Percentiles rank a stretch among this genome's conserved stretches.
Evolutionary conservation across 2,888 invertebrate species (phyloP).

Genomic region (Scaptomyza tumidula): DNA sequence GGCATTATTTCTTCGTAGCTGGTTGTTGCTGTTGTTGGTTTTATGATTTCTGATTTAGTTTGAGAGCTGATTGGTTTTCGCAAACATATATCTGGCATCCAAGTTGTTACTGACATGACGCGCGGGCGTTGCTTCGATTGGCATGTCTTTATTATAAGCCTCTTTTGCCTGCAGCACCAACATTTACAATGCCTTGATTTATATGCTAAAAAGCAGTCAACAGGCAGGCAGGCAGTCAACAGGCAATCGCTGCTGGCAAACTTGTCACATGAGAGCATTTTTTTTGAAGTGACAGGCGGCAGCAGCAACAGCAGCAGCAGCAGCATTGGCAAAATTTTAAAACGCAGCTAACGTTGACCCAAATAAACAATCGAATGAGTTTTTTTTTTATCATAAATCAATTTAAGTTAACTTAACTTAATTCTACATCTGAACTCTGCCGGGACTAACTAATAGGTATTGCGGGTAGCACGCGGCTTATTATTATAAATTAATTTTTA

Average conservation of each 20-base stretch:
- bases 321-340: slow-evolving; percentile 3
- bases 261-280: slow-evolving; percentile 47
- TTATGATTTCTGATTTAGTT: slow-evolving; percentile 78
- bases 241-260: slow-evolving; percentile 43
- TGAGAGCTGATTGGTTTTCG: slow-evolving; percentile 76
- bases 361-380: slow-evolving; percentile 36
- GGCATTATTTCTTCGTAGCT: slow-evolving; percentile 16
- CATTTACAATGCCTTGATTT: slow-evolving; percentile 68
- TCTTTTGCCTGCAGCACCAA: slow-evolving; percentile 26
- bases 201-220: slow-evolving; percentile 69
- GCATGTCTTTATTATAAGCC: slow-evolving; percentile 77
- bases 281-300: slow-evolving; percentile 38
- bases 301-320: slow-evolving; percentile 6
- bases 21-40: slow-evolving; percentile 33
- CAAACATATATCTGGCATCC: slow-evolving; percentile 39
- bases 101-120: slow-evolving; percentile 58
- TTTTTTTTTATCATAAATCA: slow-evolving; percentile 37
- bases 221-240: slow-evolving; percentile 31
- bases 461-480: slow-evolving; percentile 28
- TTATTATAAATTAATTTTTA: slow-evolving; percentile 70
- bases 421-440: slow-evolving; percentile 37
- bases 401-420: slow-evolving; percentile 32
- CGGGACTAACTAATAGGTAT: slow-evolving; percentile 48
- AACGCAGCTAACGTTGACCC: slow-evolving; percentile 40
- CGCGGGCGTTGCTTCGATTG: slow-evolving; percentile 73